Conservation (phyloP, 2,113 vertebrate species). For the Gymnocephalus cernua region DNA sequence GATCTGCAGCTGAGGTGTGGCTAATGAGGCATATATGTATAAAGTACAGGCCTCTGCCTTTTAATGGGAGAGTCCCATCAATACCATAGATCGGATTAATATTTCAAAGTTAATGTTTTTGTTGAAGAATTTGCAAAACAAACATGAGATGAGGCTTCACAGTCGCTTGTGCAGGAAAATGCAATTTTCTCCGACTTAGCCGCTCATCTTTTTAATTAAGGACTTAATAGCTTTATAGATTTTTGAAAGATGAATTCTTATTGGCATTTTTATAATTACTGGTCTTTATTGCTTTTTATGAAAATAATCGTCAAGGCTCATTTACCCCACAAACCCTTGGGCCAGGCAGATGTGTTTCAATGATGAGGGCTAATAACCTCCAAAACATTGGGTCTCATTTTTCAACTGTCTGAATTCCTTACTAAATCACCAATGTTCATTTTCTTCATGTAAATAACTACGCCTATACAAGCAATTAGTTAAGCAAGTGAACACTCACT, state of each 20-base stretch:
- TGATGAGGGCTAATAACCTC: conserved; percentile 75
- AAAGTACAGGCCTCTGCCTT: conserved; percentile 78
- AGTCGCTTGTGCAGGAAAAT: conserved; percentile 86
- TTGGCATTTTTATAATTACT: conserved; percentile 90
- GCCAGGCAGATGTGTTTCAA: conserved; percentile 76
- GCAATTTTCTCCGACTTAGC: conserved; percentile 85
- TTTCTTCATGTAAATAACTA: conserved; percentile 47
- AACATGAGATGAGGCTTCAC: conserved; percentile 85
- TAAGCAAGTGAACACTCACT: conserved; percentile 1
- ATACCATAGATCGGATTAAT: conserved; percentile 87
- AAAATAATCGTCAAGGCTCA: conserved; percentile 88
- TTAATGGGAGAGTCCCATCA: conserved; percentile 84
- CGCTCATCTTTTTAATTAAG: conserved; percentile 88
- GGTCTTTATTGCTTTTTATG: conserved; percentile 88
- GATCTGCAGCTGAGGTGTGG: conserved; percentile 80
- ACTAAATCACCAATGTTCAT: conserved; percentile 34
- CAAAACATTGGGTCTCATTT: conserved; percentile 66
- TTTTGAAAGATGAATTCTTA: conserved; percentile 89
- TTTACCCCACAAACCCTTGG: conserved; percentile 81
- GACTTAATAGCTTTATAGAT: conserved; percentile 89
- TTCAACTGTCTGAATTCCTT: conserved; percentile 53
- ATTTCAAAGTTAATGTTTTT: conserved; percentile 90
- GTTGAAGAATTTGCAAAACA: conserved; percentile 87
- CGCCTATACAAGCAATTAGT: conserved; percentile 27
- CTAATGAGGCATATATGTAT: conserved; percentile 86